phyloP scores from a whole-genome alignment of 2,888 invertebrate species.

The Ochropleura leucogaster region DNA sequence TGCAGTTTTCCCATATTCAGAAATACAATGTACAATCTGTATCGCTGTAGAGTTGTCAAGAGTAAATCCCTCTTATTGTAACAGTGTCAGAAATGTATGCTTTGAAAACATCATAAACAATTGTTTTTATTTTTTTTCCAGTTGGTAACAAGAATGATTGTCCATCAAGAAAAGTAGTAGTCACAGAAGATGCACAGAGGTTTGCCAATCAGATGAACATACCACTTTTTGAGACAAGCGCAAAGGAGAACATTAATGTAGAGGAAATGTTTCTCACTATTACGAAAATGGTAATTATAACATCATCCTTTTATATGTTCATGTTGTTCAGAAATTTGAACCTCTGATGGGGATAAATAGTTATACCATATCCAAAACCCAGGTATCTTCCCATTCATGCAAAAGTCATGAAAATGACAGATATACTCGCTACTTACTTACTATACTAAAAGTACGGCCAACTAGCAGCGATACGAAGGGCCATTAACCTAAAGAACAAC shows the following conservation, averaged over 20 bases:
- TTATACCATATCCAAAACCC: too few relatives aligned
- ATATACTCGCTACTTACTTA: background rate
- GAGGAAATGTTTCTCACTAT: constrained; percentile 97
- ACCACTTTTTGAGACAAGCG: constrained; percentile 99
- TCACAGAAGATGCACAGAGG: constrained; percentile 98
- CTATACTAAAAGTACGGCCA: too few relatives aligned
- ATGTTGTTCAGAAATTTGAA: too few relatives aligned
- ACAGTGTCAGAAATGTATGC: background rate
- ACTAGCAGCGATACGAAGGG: too few relatives aligned
- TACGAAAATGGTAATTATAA: constrained; percentile 89
- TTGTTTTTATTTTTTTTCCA: constrained; percentile 76
- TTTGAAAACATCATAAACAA: background rate
- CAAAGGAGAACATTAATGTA: constrained; percentile 99
- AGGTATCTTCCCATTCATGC: background rate
- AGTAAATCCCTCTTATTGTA: background rate
- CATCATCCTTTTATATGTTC: background rate
- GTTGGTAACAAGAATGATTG: constrained; percentile 99
- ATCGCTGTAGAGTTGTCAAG: background rate
- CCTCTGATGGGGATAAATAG: too few relatives aligned
- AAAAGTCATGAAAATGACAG: background rate
- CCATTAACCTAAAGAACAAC: too few relatives aligned
- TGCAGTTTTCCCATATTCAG: background rate
- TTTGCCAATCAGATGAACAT: constrained; percentile 99
- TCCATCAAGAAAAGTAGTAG: constrained; percentile 98
- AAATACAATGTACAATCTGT: background rate